phyloP scores from a whole-genome alignment of 2,797 vertebrate species.

The Notoglanidium macrostoma region DNA sequence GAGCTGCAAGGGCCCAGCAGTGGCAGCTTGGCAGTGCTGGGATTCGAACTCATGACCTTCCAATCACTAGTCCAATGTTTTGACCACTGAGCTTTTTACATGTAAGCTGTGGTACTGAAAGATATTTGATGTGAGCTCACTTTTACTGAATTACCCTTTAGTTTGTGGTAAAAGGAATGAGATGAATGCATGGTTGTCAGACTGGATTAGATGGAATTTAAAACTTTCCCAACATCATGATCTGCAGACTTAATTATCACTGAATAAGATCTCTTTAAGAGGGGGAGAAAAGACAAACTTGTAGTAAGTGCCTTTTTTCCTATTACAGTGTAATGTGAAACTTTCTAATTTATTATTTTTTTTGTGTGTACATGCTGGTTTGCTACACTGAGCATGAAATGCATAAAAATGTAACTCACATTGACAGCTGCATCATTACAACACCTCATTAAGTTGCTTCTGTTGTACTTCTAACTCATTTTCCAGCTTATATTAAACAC shows the following conservation, averaged over 20 bases:
- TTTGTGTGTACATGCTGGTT: neutral
- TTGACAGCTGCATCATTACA: neutral
- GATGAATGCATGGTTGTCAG: neutral
- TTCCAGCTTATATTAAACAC: slow-evolving; percentile 12
- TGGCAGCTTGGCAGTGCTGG: too few relatives aligned
- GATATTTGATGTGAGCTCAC: neutral
- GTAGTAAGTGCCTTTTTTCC: neutral
- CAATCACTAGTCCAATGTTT: too few relatives aligned
- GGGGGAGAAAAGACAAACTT: too few relatives aligned
- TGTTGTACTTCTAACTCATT: slow-evolving; percentile 18
- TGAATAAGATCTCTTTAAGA: too few relatives aligned
- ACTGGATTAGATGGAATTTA: neutral
- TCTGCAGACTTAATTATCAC: neutral
- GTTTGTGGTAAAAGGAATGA: neutral
- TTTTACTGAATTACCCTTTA: neutral
- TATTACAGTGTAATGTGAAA: neutral
- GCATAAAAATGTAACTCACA: neutral
- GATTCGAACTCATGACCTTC: too few relatives aligned
- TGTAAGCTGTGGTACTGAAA: neutral
- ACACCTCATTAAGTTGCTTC: slow-evolving; percentile 24
- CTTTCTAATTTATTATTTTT: neutral
- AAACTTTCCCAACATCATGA: neutral
- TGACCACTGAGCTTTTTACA: too few relatives aligned
- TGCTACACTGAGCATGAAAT: slow-evolving; percentile 19
- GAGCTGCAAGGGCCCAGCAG: too few relatives aligned